Evolutionary conservation across 1,140 invertebrate species (phyloP).

Genomic region (Glossosoma conforme): DNA sequence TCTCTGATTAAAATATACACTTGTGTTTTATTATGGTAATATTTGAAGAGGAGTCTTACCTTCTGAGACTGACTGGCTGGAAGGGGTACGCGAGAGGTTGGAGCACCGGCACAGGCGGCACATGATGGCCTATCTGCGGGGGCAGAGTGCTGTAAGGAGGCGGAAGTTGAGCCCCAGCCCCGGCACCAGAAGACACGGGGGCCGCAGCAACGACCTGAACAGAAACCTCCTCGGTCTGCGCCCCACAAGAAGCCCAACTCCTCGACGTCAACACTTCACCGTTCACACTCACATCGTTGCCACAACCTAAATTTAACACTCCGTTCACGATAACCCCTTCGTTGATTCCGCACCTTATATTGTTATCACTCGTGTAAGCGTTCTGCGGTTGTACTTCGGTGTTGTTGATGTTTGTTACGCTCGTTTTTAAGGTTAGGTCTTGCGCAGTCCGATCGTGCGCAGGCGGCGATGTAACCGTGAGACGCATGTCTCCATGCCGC

Average conservation of each 20-base stretch:
- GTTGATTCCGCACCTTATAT: no score
- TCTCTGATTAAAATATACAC: no score
- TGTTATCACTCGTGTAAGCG: no score
- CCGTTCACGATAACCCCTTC: background rate
- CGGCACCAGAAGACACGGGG: conserved; percentile 33
- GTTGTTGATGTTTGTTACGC: no score
- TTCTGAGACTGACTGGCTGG: conserved; percentile 48
- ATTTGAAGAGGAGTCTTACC: no score
- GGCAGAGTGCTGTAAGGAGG: conserved; percentile 49
- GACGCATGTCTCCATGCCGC: conserved; percentile 39
- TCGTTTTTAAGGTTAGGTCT: no score
- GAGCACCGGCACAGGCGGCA: conserved; percentile 30
- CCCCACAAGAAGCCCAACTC: conserved; percentile 43
- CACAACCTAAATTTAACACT: background rate
- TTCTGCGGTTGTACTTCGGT: no score
- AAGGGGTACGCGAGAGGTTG: conserved; percentile 46
- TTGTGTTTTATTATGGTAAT: no score
- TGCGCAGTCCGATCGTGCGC: conserved; percentile 36
- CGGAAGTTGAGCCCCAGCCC: conserved; percentile 37
- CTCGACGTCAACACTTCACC: conserved; percentile 27
- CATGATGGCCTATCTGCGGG: conserved; percentile 6
- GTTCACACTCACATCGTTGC: conserved; percentile 22
- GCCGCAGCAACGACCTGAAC: conserved; percentile 37
- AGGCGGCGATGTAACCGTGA: conserved; percentile 48
- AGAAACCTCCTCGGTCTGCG: conserved; percentile 45